A percentile compares a stretch with the other conserved stretches of the same genome.
phyloP scores from a whole-genome alignment of 2,113 vertebrate species.

The Progne subis region DNA sequence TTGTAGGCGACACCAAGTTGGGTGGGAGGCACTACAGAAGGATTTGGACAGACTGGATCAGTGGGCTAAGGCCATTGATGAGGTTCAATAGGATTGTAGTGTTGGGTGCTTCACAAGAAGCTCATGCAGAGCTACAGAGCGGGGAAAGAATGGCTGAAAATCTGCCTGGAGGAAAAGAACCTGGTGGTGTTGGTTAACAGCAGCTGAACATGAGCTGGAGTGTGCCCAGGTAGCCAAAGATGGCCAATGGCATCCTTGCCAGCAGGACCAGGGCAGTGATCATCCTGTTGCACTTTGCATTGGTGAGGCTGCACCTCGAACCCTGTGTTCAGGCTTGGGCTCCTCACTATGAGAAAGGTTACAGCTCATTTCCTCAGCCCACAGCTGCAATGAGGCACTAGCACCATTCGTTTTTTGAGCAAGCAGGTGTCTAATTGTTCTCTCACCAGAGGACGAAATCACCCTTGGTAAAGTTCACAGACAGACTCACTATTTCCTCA shows the following conservation, averaged over 20 bases:
- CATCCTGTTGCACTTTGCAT: too few species aligned
- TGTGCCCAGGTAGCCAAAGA: background rate
- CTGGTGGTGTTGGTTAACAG: background rate
- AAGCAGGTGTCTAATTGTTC: background rate
- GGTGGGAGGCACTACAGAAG: background rate
- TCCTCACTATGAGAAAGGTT: background rate
- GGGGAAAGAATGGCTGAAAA: too few species aligned
- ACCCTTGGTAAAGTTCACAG: background rate
- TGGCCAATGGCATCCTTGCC: background rate
- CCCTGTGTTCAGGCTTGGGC: background rate
- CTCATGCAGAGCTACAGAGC: too few species aligned
- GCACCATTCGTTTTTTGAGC: background rate
- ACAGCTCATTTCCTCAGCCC: background rate
- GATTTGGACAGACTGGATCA: background rate
- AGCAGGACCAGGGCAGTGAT: background rate
- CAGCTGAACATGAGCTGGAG: fast-evolving
- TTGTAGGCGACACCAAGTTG: background rate
- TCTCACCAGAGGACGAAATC: background rate
- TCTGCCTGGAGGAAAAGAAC: background rate
- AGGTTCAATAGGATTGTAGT: background rate
- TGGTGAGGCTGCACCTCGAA: fast-evolving
- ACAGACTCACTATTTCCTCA: background rate
- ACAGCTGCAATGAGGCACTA: background rate
- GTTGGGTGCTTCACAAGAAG: background rate
- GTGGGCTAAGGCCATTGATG: background rate